A percentile compares a stretch with the other conserved stretches of the same genome.
Evolutionary conservation across 2,888 invertebrate species (phyloP).

Genomic region (Cosmopolites sordidus): DNA sequence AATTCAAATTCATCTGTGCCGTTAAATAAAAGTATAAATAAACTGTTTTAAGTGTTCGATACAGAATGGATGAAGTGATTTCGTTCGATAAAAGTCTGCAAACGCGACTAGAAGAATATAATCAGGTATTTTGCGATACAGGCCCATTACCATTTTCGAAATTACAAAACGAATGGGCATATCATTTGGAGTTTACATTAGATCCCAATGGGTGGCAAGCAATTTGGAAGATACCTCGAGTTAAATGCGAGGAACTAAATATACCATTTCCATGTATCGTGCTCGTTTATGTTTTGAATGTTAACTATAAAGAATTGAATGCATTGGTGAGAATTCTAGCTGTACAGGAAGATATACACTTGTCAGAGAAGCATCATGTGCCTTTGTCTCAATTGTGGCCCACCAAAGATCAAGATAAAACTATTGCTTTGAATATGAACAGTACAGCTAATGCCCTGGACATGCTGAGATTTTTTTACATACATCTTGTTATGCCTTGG

Average conservation of each 20-base stretch:
- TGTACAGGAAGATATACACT: slow-evolving; percentile 60
- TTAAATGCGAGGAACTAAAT: slow-evolving; percentile 60
- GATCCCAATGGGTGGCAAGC: slow-evolving; percentile 68
- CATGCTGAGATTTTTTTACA: slow-evolving; percentile 62
- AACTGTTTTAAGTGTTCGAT: background rate
- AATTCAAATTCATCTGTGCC: too few relatives aligned
- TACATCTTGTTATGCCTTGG: slow-evolving; percentile 68
- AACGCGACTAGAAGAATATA: slow-evolving; percentile 53
- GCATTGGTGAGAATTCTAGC: slow-evolving; percentile 59
- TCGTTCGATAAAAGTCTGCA: slow-evolving; percentile 57
- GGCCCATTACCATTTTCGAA: slow-evolving; percentile 49
- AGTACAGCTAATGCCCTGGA: slow-evolving; percentile 63
- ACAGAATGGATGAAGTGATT: slow-evolving; percentile 54
- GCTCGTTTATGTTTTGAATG: slow-evolving; percentile 55
- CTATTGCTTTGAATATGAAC: slow-evolving; percentile 54
- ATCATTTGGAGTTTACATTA: slow-evolving; percentile 55
- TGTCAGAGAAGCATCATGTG: slow-evolving; percentile 59
- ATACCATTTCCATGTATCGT: slow-evolving; percentile 64
- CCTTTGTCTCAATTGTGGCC: slow-evolving; percentile 63
- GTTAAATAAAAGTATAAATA: too few relatives aligned
- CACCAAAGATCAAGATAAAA: slow-evolving; percentile 57
- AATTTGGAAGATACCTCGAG: slow-evolving; percentile 64
- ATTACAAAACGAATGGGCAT: slow-evolving; percentile 55
- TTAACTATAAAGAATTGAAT: slow-evolving; percentile 54
- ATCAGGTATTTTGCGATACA: slow-evolving; percentile 50